Evolutionary conservation across 2,797 vertebrate genomes (phyloP), one percentile per base, ranked within the genome.

Genomic region (Botia almorhae): DNA sequence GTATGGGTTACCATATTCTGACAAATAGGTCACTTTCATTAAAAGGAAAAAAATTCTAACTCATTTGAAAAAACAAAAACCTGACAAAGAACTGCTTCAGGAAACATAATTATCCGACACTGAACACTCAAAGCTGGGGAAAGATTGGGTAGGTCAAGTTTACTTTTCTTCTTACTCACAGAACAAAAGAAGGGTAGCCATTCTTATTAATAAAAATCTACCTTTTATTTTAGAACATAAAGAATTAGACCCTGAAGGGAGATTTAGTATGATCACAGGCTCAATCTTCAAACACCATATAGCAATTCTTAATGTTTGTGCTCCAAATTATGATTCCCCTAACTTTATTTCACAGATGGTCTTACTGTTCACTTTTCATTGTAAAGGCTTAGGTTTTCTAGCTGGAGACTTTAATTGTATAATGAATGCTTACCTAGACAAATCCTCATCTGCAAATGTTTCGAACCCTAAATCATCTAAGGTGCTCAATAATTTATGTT

Each of bases 161-260:
- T 50, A 77, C 0, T 77, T 53, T 11, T 39, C 69, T 4, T 76
- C 58, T 2, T 55, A 76, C 0, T 76, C 65, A 17, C 65, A 71
- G 69, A 68, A 67, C 2, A 71, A 76, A 43, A 63, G 56, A 70
- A 67, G 29, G 0, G 19, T 23, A 0, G 33, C 33, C 16, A 76
- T 76, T 61, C 48, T 76, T 16, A 74, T 80, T 1, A 68, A 76
- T 50, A 81, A 70, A 17, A 39, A 76, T 26, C 46, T 76, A 21
- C 80, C 64, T 13, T 81, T 81, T 39, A 81, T 69, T 23, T 12
- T 68, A 12, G 19, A 81, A 46, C 63, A 74, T 67, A 39, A 55
- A 13, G 19, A 67, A 58, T 8, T 2, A 0, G 51, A 74, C 23
- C 39, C 63, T 0, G 16, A 51, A 56, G 70, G 63, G 0, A 48